Conservation (phyloP, 1,140 invertebrate genomes). For the Telenomus remus region DNA sequence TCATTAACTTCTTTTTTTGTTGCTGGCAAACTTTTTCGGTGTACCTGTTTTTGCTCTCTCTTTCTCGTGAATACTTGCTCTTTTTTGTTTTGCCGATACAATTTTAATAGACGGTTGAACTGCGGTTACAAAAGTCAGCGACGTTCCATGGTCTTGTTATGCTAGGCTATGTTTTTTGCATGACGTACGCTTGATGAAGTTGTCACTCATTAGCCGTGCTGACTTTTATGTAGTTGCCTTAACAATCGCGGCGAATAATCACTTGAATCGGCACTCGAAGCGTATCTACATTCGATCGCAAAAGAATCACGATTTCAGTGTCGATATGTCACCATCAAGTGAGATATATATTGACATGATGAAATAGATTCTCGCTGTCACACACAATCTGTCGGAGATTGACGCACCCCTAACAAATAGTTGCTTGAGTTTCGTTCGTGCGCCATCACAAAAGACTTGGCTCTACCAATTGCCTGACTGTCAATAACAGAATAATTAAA, state of each 20-base stretch:
- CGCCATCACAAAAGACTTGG: constrained; percentile 12
- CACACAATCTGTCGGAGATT: constrained; percentile 54
- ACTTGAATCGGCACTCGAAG: constrained; percentile 4
- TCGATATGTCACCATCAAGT: constrained; percentile 23
- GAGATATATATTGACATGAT: constrained; percentile 42
- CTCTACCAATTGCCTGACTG: constrained; percentile 47
- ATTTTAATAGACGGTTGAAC: not conserved
- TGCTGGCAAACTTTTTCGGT: no score
- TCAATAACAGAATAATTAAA: constrained; percentile 63
- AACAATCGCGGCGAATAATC: constrained; percentile 32
- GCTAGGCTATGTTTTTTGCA: constrained; percentile 3
- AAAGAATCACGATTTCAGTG: constrained; percentile 24
- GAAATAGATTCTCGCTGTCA: constrained; percentile 53
- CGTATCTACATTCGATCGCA: constrained; percentile 10
- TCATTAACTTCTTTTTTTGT: no score
- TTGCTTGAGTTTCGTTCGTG: constrained; percentile 18
- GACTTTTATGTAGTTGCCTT: constrained; percentile 28
- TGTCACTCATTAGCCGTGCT: constrained; percentile 16
- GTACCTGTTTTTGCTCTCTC: no score
- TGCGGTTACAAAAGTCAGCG: constrained; percentile 23
- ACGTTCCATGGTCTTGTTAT: constrained; percentile 12
- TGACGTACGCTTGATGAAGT: constrained; percentile 16
- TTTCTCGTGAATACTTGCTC: no score
- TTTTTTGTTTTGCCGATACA: no score
- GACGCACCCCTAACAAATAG: constrained; percentile 33